Base-by-base conservation (phyloP, 1,140 invertebrate genomes). In the Apis cerana region DNA sequence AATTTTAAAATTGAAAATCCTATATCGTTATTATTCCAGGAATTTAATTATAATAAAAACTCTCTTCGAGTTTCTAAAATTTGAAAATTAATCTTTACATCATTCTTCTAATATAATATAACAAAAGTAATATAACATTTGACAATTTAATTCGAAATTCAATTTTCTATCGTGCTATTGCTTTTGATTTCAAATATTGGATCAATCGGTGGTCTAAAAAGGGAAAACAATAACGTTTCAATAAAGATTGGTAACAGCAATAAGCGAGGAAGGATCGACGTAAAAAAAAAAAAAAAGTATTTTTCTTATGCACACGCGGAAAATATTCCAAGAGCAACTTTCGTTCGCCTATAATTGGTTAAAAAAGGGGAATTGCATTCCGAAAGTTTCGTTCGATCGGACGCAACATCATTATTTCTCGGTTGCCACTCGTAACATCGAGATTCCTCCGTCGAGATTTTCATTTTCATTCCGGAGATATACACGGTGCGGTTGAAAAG, bases 391-490 rank as follows among this genome's bases (percentile, higher is more conserved):
- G 43, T 56, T 61, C n/a, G 1, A 11, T 33, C 15, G 5, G 21
- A 13, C 56, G 33, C 33, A 21, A 56, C 54, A 70, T 79, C 76
- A n/a, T 70, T 70, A 59, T 79, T 56, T 52, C 43, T 27, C 19
- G 43, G 17, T 11, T 10, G 23, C 12, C 8, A 19, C 67, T 59
- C 64, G 67, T 50, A 48, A 1, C 33, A 68, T 68, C 43, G 17
- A 33, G 1, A 9, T 52, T 21, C 50, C 10, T 21, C 21, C 33
- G 15, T 52, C 58, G 23, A 19, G 48, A 80, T 80, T 80, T 80
- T 62, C 43, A 72, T 80, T 50, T n/a, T 21, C 68, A 48, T 2
- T 11, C 17, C 21, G 33, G 48, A 17, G 56, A 58, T 48, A 10
- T 1, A 15, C 11, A 2, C 1, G 11, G 12, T 2, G 10, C 33